Evolutionary conservation across 2,797 vertebrate genomes (phyloP).

Genomic region (Gastrophryne carolinensis): DNA sequence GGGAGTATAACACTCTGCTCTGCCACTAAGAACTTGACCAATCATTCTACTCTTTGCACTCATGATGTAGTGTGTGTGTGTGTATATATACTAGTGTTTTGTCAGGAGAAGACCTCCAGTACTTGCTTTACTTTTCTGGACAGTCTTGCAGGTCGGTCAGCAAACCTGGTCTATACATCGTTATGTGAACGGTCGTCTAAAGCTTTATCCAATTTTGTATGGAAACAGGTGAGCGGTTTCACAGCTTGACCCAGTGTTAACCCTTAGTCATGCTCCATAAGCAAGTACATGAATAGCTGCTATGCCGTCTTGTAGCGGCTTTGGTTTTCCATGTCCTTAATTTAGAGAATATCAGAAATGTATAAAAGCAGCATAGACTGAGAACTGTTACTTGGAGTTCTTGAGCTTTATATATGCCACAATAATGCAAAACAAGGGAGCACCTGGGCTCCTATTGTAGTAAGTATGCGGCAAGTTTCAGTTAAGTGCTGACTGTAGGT

Average conservation of each 20-base stretch:
- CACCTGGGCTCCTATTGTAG: not conserved
- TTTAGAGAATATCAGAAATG: not conserved
- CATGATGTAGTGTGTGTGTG: not conserved
- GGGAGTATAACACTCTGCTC: not conserved
- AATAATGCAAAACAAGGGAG: not conserved
- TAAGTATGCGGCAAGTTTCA: not conserved
- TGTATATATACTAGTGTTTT: not conserved
- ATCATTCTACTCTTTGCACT: not conserved
- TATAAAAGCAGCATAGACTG: not conserved
- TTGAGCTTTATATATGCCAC: not conserved
- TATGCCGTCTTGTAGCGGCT: not conserved
- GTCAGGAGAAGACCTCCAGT: not conserved
- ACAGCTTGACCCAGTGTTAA: not conserved
- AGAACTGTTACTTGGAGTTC: not conserved
- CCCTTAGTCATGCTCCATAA: not conserved
- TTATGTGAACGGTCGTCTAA: not conserved
- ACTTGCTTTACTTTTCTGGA: too few relatives aligned
- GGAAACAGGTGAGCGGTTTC: not conserved
- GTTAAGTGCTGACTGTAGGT: not conserved
- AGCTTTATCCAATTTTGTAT: not conserved
- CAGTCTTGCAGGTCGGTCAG: not conserved
- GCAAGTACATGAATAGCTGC: not conserved
- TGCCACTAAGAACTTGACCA: not conserved
- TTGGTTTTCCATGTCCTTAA: not conserved
- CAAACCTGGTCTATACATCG: not conserved